Percentiles rank a stretch among this genome's conserved stretches.
Conservation (phyloP, 1,140 invertebrate species). For the Drosophila nasuta region DNA sequence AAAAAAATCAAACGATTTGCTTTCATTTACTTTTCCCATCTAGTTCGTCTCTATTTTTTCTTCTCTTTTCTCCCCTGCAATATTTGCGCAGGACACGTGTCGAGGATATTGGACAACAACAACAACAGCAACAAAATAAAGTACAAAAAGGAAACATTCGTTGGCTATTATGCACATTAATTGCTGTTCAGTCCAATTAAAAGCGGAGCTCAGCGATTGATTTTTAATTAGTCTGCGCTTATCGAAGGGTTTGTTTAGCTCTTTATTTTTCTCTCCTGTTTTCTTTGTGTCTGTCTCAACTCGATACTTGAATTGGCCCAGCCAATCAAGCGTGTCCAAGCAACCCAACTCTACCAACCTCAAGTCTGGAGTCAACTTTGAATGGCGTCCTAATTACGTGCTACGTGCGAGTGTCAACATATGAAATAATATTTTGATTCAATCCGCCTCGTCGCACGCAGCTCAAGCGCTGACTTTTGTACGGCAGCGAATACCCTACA, state of each 20-base stretch:
- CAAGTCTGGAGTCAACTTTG: slow-evolving; percentile 15
- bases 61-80: slow-evolving; percentile 28
- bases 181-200: slow-evolving; percentile 57
- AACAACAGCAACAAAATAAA: not conserved
- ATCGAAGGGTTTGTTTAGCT: slow-evolving; percentile 15
- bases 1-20: slow-evolving; percentile 67
- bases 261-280: not conserved
- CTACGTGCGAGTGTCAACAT: slow-evolving; percentile 82
- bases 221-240: slow-evolving; percentile 68
- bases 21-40: slow-evolving; percentile 44
- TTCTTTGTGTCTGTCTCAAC: slow-evolving; percentile 18
- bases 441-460: slow-evolving; percentile 46
- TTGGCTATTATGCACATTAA: slow-evolving; percentile 45
- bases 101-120: slow-evolving; percentile 7
- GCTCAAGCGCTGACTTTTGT: slow-evolving; percentile 16
- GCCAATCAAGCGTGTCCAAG: slow-evolving; percentile 60
- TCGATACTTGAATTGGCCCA: slow-evolving; percentile 53
- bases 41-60: not conserved
- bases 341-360: not conserved
- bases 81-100: slow-evolving; percentile 65
- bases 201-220: slow-evolving; percentile 59
- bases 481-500: not conserved
- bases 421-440: slow-evolving; percentile 80
- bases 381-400: slow-evolving; percentile 69
- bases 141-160: no score